Evolutionary conservation across 1,140 invertebrate species (phyloP), one percentile per base, ranked within the genome.

Genomic region (Platyscapa corneri): DNA sequence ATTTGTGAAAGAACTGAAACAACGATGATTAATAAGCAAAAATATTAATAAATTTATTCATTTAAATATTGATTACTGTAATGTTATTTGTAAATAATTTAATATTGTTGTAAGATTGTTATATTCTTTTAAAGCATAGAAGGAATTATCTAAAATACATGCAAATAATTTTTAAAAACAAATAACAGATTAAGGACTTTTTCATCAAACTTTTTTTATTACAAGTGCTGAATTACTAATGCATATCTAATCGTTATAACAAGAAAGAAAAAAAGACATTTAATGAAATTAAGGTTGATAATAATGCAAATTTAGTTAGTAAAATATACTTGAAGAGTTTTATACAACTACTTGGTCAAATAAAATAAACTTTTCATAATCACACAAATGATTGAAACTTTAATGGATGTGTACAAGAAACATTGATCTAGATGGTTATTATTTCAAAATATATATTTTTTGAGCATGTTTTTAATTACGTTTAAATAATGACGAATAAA

Each of bases 31-130:
- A 39, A 39, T 72, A 32, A 72, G 67, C 67, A 72, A 72, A 75
- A 79, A 79, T 64, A 79, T 56, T 79, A 32, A 65, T 42, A 30
- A 79, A 65, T 79, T 79, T 39, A 34, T 34, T 65, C 65, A 79
- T 65, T 79, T 7, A 79, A 65, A 65, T 20, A 56, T 18, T 18
- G 32, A 78, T 42, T 42, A 42, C 32, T 42, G 34, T 7, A 56
- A 60, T 60, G 34, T 34, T 83, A 60, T 83, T 83, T 83, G 82
- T 83, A 83, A 83, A 83, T 83, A 83, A 34, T 83, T 77, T 39
- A 34, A n/a, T 77, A 49, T 64, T 83, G 82, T 83, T 65, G 74
- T 18, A 77, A 76, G 39, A 83, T 76, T 77, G 32, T 76, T 77
- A 83, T 76, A 39, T 20, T n/a, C 30, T 16, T 82, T 60, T 46